Percentiles rank a stretch among this genome's conserved stretches.
These are phyloP conservation scores for Calephelis nemesis DNA, from an alignment of 1,140 invertebrate species.

Conservation along the genomic window DNA sequence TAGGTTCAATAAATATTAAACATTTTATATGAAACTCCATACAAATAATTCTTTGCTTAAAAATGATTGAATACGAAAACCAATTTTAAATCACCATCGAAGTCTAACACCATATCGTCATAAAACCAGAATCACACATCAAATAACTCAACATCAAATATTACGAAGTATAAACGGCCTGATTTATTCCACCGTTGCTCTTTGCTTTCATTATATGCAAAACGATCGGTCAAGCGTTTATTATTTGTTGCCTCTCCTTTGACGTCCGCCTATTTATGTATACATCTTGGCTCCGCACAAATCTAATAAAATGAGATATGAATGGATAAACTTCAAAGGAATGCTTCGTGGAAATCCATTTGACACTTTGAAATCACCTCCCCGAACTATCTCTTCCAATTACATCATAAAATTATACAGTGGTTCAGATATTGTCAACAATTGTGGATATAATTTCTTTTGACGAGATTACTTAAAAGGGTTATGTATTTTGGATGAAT, in stretches of 20 bases:
- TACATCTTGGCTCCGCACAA: slow-evolving; percentile 47
- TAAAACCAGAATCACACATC: slow-evolving; percentile 26
- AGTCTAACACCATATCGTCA: background rate
- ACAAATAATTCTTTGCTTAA: too few relatives aligned
- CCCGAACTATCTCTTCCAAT: slow-evolving; percentile 9
- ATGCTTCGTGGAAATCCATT: slow-evolving; percentile 46
- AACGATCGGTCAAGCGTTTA: slow-evolving; percentile 50
- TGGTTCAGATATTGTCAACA: background rate
- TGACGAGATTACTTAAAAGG: too few relatives aligned
- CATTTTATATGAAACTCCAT: background rate
- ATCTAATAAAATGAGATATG: slow-evolving; percentile 35
- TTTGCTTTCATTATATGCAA: slow-evolving; percentile 60
- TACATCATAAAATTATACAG: slow-evolving; percentile 5
- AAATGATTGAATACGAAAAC: background rate
- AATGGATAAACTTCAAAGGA: slow-evolving; percentile 49
- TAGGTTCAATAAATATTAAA: too few relatives aligned
- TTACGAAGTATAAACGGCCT: slow-evolving; percentile 8
- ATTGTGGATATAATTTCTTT: too few relatives aligned
- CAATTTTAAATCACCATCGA: background rate
- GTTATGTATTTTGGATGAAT: too few relatives aligned
- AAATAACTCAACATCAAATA: slow-evolving; percentile 19
- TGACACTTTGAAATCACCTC: slow-evolving; percentile 16
- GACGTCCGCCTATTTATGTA: slow-evolving; percentile 51
- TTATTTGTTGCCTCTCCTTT: slow-evolving; percentile 48
- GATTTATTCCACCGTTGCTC: slow-evolving; percentile 32